Evolutionary conservation across 2,113 vertebrate genomes (phyloP).

Genomic region (Stomatorhinus ivindoensis): DNA sequence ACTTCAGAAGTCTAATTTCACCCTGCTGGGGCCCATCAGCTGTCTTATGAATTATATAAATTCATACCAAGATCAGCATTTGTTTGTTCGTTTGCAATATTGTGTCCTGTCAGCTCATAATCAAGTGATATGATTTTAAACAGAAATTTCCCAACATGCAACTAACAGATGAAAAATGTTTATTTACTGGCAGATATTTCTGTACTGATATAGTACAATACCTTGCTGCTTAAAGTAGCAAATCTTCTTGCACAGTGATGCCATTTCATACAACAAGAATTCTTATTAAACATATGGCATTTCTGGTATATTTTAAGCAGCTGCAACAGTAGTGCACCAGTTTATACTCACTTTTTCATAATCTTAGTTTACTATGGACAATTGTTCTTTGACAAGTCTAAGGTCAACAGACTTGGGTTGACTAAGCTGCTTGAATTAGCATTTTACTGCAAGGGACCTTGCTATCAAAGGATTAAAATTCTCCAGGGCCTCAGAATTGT

Average conservation of each 20-base stretch:
- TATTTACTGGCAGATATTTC: not conserved
- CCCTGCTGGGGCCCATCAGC: not conserved
- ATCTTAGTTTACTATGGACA: not conserved
- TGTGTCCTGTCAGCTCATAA: not conserved
- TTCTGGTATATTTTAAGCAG: not conserved
- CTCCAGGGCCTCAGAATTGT: not conserved
- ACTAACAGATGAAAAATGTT: not conserved
- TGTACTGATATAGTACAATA: not conserved
- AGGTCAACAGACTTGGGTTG: not conserved
- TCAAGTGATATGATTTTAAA: not conserved
- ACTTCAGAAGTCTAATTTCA: not conserved
- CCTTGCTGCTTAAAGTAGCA: not conserved
- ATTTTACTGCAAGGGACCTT: not conserved
- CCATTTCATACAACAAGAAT: not conserved
- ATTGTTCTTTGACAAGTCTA: not conserved
- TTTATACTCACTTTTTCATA: not conserved
- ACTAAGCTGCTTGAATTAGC: not conserved
- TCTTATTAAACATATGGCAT: not conserved
- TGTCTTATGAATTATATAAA: not conserved
- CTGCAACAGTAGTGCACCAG: not conserved
- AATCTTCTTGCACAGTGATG: not conserved
- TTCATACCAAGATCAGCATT: not conserved
- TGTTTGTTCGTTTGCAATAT: not conserved
- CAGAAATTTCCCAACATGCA: not conserved
- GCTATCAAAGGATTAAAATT: not conserved